A percentile compares a stretch with the other conserved stretches of the same genome.
These are phyloP conservation scores for Philereme transversata DNA, from an alignment of 2,888 invertebrate species.

Conservation along the genomic window DNA sequence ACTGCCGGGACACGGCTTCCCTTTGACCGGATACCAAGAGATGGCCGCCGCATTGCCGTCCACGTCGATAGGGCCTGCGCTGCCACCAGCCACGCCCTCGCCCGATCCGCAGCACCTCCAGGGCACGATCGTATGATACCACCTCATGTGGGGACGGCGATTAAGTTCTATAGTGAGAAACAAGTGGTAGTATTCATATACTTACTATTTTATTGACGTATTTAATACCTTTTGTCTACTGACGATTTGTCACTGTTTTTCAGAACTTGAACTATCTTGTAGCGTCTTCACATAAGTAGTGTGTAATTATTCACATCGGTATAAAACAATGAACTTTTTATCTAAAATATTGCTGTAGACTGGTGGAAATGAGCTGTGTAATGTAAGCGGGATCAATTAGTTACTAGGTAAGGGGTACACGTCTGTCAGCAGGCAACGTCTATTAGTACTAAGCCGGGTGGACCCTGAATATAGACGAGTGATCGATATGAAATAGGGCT, in stretches of 20 bases:
- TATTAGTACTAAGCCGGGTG: slow-evolving; percentile 41
- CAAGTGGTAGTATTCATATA: slow-evolving; percentile 79
- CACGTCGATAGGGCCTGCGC: slow-evolving; percentile 61
- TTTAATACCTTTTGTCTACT: slow-evolving; percentile 5
- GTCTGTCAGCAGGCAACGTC: slow-evolving; percentile 55
- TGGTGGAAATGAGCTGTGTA: slow-evolving; percentile 69
- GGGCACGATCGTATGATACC: slow-evolving; percentile 97
- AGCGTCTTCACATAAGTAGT: slow-evolving; percentile 60
- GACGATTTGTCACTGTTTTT: slow-evolving; percentile 39
- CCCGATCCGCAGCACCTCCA: slow-evolving; percentile 90
- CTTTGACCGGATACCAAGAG: slow-evolving; percentile 78
- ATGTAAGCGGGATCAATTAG: slow-evolving; percentile 82
- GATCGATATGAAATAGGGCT: not conserved
- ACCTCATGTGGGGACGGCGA: slow-evolving; percentile 96
- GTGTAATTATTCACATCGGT: slow-evolving; percentile 23
- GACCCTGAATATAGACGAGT: slow-evolving; percentile 32
- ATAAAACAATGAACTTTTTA: slow-evolving; percentile 28
- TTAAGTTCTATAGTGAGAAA: slow-evolving; percentile 90
- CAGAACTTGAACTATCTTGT: slow-evolving; percentile 56
- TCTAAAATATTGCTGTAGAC: slow-evolving; percentile 46
- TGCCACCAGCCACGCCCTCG: slow-evolving; percentile 62
- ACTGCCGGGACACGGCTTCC: slow-evolving; percentile 61
- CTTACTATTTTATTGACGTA: slow-evolving; percentile 1
- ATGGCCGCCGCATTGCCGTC: slow-evolving; percentile 71
- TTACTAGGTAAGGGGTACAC: slow-evolving; percentile 68